Percentiles rank a stretch among this genome's conserved stretches.
Conservation (phyloP, 2,797 vertebrate genomes). For the Clarias platycephalus region DNA sequence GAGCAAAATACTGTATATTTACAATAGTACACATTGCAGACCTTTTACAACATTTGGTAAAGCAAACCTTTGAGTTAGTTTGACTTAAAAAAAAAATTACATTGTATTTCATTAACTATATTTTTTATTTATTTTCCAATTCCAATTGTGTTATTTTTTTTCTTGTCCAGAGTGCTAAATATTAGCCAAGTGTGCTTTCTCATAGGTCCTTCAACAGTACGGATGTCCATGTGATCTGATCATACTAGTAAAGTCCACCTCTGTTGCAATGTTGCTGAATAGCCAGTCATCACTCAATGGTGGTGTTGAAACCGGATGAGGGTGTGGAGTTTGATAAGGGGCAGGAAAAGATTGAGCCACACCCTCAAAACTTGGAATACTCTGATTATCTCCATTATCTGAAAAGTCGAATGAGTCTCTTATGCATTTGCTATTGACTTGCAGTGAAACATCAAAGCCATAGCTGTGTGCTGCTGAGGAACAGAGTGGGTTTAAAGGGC, state of each 20-base stretch:
- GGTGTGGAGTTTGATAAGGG: conserved; percentile 51
- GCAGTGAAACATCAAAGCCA: conserved; percentile 25
- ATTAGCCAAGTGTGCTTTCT: neutral
- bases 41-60: neutral
- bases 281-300: conserved; percentile 73
- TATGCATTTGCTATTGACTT: conserved; percentile 35
- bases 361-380: conserved; percentile 63
- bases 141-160: neutral
- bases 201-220: conserved; percentile 15
- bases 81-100: neutral
- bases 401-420: conserved; percentile 49
- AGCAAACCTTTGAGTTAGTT: neutral
- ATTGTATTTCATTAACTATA: neutral
- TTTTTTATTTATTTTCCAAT: neutral
- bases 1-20: neutral
- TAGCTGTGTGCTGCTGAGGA: conserved; percentile 5
- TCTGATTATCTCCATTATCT: conserved; percentile 31
- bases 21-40: neutral
- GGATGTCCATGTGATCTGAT: conserved; percentile 13
- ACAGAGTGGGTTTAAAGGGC: neutral
- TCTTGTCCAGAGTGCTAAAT: neutral
- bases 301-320: conserved; percentile 60
- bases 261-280: conserved; percentile 72
- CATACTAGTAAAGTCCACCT: conserved; percentile 52
- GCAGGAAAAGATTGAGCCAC: conserved; percentile 75